Evolutionary conservation across 2,797 vertebrate genomes (phyloP), one percentile per base, ranked within the genome.

Genomic region (Micropoecilia bifurca): DNA sequence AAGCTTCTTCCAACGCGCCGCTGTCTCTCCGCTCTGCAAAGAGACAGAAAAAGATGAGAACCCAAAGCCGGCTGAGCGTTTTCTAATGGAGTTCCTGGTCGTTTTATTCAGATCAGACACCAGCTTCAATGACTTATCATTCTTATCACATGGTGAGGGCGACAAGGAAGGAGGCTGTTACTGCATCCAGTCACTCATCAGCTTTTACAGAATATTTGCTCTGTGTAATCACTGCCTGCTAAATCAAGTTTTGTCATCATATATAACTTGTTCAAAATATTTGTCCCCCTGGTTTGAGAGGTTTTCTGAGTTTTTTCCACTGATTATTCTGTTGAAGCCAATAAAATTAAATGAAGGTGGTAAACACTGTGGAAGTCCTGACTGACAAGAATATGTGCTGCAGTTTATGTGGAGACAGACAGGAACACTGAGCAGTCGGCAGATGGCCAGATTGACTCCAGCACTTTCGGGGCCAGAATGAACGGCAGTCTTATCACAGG

Each of bases 401-500:
- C 75, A 55, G 77, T 78, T 73, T 86, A 78, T 30, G 82, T 79
- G 68, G 59, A 77, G 83, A 55, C 75, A 72, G 77, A 61, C 25
- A 28, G 43, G 79, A 75, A 77, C 77, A 53, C 85, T 78, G 82
- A 78, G 77, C 75, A 53, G 85, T 87, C 43, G 80, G 91, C 82
- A 8, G 16, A 39, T 75, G 45, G 91, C 87, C 88, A 89, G 87
- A 89, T 76, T 78, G 76, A 90, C 86, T 89, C 88, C 61, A 57
- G 78, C 75, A 79, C 87, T 88, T 89, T 77, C 59, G 75, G 48
- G 68, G 80, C 55, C 73, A 83, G 87, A 87, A 92, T 85, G 90
- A 89, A 91, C 90, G 30, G 30, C 91, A 63, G 93, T 91, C 96
- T 96, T 95, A 95, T 95, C 94, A 83, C 88, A 81, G 88, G 89